These are phyloP conservation scores for Trachelus tabidus DNA, from an alignment of 2,888 invertebrate species.

Conservation along the genomic window DNA sequence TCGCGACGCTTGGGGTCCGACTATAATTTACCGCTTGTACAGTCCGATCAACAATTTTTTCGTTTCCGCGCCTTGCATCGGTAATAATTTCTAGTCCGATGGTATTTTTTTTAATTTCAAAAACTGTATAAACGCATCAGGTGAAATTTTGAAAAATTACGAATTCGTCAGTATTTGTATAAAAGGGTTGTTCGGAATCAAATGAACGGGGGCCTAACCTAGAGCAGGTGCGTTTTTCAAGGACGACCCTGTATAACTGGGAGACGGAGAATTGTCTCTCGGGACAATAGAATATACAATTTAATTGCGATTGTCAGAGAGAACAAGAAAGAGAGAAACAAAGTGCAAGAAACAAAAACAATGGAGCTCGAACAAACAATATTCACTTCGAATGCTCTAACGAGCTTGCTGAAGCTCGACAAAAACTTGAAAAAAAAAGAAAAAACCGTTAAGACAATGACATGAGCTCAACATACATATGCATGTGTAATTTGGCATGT, in stretches of 20 bases:
- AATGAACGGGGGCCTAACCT: neutral
- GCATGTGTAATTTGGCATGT: neutral
- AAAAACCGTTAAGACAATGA: neutral
- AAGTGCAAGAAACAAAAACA: neutral
- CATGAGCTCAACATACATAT: neutral
- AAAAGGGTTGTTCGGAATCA: neutral
- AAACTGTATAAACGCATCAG: no score
- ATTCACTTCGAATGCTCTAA: neutral
- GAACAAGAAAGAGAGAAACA: neutral
- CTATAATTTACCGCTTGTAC: neutral
- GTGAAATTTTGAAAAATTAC: no score
- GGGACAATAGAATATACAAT: neutral
- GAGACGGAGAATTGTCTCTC: neutral
- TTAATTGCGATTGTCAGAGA: neutral
- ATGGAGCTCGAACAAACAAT: neutral
- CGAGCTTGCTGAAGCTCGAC: neutral
- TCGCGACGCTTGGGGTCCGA: neutral
- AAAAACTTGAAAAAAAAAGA: neutral
- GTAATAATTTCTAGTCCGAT: neutral
- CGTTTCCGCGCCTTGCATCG: neutral
- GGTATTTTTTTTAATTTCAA: neutral
- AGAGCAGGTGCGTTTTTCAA: neutral
- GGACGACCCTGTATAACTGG: neutral
- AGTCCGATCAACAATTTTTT: neutral
- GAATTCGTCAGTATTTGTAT: no score